A percentile compares a stretch with the other conserved stretches of the same genome.
Evolutionary conservation across 2,888 invertebrate species (phyloP).

Genomic region (Isotomurus palustris): DNA sequence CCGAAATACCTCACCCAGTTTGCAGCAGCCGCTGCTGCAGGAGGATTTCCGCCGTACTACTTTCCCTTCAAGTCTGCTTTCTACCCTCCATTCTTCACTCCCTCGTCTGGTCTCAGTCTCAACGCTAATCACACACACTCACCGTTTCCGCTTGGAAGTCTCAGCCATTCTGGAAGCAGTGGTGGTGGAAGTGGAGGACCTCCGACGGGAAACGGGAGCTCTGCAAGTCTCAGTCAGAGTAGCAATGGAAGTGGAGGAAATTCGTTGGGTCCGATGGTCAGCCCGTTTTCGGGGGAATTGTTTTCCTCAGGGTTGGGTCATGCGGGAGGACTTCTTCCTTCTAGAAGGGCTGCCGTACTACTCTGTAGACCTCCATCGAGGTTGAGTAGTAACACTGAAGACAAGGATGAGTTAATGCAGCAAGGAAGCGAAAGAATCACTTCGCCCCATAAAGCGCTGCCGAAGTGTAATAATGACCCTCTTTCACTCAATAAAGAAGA

Average conservation of each 20-base stretch:
- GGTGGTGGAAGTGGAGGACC: slow-evolving; percentile 45
- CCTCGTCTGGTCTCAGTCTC: slow-evolving; percentile 47
- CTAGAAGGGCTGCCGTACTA: no score
- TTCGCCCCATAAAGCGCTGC: no score
- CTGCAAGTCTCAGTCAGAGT: not conserved
- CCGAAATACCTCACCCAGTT: slow-evolving; percentile 40
- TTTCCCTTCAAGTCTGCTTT: slow-evolving; percentile 40
- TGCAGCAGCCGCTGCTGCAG: slow-evolving; percentile 7
- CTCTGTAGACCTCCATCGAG: not conserved
- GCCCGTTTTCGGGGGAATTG: not conserved
- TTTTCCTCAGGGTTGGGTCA: not conserved
- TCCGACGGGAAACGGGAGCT: slow-evolving; percentile 32
- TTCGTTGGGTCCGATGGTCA: no score
- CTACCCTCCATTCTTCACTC: slow-evolving; percentile 50
- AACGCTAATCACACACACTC: not conserved
- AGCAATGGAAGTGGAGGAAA: not conserved
- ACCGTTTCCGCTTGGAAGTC: slow-evolving; percentile 15
- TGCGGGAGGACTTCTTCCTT: not conserved
- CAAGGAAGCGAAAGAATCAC: not conserved
- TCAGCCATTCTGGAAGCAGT: not conserved
- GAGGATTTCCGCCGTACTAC: slow-evolving; percentile 35
- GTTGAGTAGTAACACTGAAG: not conserved
- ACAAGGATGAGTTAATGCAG: not conserved
- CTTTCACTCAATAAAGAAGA: slow-evolving; percentile 60
- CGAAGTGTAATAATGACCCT: no score